Evolutionary conservation across 2,888 invertebrate species (phyloP), one percentile per base, ranked within the genome.

Genomic region (Aleiodes testaceus): DNA sequence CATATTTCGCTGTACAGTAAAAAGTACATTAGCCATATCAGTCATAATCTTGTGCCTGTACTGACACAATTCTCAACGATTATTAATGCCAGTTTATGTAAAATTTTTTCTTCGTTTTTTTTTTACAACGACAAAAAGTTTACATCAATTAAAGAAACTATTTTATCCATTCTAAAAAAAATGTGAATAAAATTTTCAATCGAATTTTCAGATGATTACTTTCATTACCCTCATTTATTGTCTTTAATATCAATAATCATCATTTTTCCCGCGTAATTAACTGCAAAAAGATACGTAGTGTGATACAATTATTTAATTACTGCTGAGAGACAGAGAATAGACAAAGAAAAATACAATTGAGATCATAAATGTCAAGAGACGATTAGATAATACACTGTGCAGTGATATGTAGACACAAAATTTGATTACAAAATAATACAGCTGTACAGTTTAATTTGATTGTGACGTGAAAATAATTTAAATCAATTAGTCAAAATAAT

Each of bases 1-100:
- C 45, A 16, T 47, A 9, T 6, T 36, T 36, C n/a, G 36, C 36
- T 26, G 26, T 26, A 59, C 59, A 42, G 59, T 36, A 36, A 30
- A 30, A 55, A 55, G 36, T 55, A 55, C 55, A 36, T 63, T 36
- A 44, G 44, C n/a, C 42, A 63, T n/a, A 63, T 44, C 44, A 63
- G 44, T 63, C 44, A 63, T 63, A 16, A 30, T 55, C 3, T 63
- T 63, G 44, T 63, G 61, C 44, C 61, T 42, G 42, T 63, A 63
- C 44, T 4, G 3, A 61, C 16, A 63, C 44, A 42, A 20, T 44
- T 44, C 61, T 18, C 42, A 20, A 18, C 14, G 2, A n/a, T 16
- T 1, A 36, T 36, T 36, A 36, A 36, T 36, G 36, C 36, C 36
- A 36, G 36, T 36, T 36, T 36, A 36, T 36, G 36, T 36, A 36